A percentile compares a stretch with the other conserved stretches of the same genome.
Conservation (phyloP, 2,113 vertebrate genomes). For the Nyctibius bracteatus region DNA sequence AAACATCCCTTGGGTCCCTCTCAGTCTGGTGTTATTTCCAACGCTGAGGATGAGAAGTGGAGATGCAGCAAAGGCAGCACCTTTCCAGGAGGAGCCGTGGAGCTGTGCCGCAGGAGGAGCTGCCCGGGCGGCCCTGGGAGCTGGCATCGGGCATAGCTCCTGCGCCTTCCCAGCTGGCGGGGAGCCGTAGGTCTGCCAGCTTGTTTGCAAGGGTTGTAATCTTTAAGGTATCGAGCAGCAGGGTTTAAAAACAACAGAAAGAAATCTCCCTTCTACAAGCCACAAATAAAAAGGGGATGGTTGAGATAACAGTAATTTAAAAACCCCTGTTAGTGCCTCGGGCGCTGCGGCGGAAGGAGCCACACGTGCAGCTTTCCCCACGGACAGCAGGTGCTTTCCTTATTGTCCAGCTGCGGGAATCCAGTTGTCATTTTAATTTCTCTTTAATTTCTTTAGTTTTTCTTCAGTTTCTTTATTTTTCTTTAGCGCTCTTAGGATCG, state of each 20-base stretch:
- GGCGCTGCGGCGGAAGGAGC: background rate
- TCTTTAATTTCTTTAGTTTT: background rate
- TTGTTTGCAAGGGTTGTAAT: background rate
- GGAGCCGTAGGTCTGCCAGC: background rate
- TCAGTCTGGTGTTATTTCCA: background rate
- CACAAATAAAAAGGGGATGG: background rate
- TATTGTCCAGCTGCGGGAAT: background rate
- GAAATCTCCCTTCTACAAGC: background rate
- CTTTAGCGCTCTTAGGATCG: background rate
- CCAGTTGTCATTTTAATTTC: background rate
- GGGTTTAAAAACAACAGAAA: background rate
- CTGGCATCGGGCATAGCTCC: background rate
- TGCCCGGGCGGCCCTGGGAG: background rate
- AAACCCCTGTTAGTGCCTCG: background rate
- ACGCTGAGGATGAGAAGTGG: background rate
- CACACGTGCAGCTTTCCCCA: background rate
- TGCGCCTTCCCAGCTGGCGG: background rate
- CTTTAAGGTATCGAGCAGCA: background rate
- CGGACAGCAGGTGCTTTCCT: background rate
- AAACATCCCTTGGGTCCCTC: background rate
- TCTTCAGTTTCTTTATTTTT: background rate
- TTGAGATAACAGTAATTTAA: conserved; percentile 21
- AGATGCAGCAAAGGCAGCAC: background rate
- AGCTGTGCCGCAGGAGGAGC: background rate
- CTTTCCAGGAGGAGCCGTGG: background rate